A percentile compares a stretch with the other conserved stretches of the same genome.
Evolutionary conservation across 53 echinoderm and acorn worm species (phyloP).

Genomic region (Patiria pectinifera): DNA sequence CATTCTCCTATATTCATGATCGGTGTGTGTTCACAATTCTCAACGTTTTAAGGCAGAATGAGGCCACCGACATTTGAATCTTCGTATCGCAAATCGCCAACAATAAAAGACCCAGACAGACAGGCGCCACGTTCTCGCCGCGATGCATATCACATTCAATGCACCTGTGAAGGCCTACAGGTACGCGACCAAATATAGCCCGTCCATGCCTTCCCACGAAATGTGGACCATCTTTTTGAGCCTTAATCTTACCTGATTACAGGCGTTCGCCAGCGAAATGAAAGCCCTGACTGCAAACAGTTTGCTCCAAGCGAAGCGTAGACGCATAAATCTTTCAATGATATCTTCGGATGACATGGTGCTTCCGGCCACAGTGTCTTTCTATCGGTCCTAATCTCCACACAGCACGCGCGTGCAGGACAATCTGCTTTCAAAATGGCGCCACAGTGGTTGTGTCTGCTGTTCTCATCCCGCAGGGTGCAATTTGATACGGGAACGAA

Average conservation of each 20-base stretch:
- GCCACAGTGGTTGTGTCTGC: not conserved
- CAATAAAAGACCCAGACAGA: no score
- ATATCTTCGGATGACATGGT: constrained; percentile 49
- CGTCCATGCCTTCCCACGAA: not conserved
- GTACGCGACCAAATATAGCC: not conserved
- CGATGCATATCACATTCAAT: no score
- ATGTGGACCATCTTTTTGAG: not conserved
- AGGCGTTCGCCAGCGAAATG: constrained; percentile 32
- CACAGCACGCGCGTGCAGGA: not conserved
- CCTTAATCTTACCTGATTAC: constrained; percentile 32
- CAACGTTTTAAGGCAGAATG: no score
- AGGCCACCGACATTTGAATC: no score
- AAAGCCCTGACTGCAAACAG: constrained; percentile 40
- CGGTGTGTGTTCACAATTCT: no score
- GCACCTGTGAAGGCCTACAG: not conserved
- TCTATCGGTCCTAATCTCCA: not conserved
- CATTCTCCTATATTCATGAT: no score
- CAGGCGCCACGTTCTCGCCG: no score
- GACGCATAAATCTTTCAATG: constrained; percentile 57
- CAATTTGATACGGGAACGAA: not conserved
- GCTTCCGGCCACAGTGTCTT: not conserved
- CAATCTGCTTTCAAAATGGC: constrained; percentile 44
- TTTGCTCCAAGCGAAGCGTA: constrained; percentile 49
- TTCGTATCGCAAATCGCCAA: no score
- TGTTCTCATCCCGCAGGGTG: constrained; percentile 31